These are phyloP conservation scores for rat (Rattus norvegicus) DNA, from an alignment of 2,113 vertebrate genomes.

Conservation along the genomic window GRCr8 NC_086026.1:105751001-105751500, in stretches of 20 bases:
- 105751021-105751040: not conserved
- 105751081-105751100: not conserved
- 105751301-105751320: not conserved
- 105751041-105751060: not conserved
- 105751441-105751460: not conserved
- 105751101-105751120: not conserved
- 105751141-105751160: not conserved
- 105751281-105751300: not conserved
- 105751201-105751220: not conserved
- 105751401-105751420: not conserved
- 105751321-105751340: not conserved
- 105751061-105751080: not conserved
- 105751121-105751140: not conserved
- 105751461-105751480: not conserved
- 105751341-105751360: not conserved
- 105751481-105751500: not conserved
- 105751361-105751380: not conserved
- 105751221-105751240: too few relatives aligned
- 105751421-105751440: not conserved
- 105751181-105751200: not conserved
- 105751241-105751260: not conserved
- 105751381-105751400: not conserved
- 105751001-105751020: too few relatives aligned
- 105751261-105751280: not conserved
- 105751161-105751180: not conserved